A percentile compares a stretch with the other conserved stretches of the same genome.
Conservation (phyloP, 2,888 invertebrate species). For the Harmothoe impar region DNA sequence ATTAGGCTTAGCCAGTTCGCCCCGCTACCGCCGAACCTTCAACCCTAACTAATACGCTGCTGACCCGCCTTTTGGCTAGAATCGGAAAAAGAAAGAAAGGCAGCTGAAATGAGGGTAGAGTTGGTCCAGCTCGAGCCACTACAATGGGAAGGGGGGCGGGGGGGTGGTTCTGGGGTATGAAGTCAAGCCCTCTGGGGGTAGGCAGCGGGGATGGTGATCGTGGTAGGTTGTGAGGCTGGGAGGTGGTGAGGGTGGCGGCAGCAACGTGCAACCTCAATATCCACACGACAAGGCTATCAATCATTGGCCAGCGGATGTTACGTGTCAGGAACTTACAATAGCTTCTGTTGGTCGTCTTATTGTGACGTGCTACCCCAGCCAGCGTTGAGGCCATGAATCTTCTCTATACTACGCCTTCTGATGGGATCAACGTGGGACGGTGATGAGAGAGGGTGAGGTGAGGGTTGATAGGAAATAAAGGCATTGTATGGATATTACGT, state of each 20-base stretch:
- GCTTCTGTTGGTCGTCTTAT: constrained; percentile 28
- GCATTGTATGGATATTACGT: no score
- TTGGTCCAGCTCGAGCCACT: no score
- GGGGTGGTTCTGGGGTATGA: no score
- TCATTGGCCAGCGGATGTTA: constrained; percentile 23
- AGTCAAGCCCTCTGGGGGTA: no score
- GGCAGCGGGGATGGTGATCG: no score
- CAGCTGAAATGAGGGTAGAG: no score
- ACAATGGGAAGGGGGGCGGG: no score
- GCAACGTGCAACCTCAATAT: constrained; percentile 5
- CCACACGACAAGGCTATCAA: constrained; percentile 50
- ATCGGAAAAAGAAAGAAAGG: no score
- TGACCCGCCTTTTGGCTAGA: background rate
- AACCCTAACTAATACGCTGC: background rate
- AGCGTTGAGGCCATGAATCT: background rate
- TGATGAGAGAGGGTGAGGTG: no score
- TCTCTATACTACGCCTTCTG: background rate
- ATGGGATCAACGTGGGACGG: no score
- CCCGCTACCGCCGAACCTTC: background rate
- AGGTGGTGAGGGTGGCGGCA: background rate
- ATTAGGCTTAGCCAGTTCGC: background rate
- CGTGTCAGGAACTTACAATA: constrained; percentile 36
- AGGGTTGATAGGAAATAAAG: no score
- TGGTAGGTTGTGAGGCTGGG: background rate
- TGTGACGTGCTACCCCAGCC: background rate